Conservation (phyloP, 2,888 invertebrate species). For the Pelosia muscerda region DNA sequence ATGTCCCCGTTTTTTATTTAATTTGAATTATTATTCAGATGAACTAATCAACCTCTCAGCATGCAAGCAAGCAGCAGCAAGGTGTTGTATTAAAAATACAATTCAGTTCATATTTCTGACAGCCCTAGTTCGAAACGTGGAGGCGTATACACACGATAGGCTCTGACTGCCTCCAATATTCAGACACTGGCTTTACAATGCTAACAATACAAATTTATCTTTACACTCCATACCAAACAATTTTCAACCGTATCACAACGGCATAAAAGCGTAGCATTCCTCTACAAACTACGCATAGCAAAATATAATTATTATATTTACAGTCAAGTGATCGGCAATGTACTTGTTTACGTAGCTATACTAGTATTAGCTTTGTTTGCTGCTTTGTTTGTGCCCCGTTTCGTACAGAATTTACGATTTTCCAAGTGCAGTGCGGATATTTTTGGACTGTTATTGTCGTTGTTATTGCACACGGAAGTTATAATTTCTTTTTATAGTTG, state of each 20-base stretch:
- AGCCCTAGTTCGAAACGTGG: slow-evolving; percentile 45
- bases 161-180: slow-evolving; percentile 50
- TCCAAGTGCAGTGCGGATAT: slow-evolving; percentile 21
- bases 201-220: slow-evolving; percentile 38
- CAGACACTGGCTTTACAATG: slow-evolving; percentile 47
- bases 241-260: slow-evolving; percentile 17
- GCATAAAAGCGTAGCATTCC: not conserved
- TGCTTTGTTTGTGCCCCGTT: slow-evolving; percentile 29
- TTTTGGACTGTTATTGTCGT: not conserved
- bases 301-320: slow-evolving; percentile 49
- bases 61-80: too few relatives aligned
- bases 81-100: not conserved
- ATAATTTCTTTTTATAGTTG: not conserved
- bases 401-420: slow-evolving; percentile 20
- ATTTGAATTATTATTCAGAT: too few relatives aligned
- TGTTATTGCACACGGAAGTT: not conserved
- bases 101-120: slow-evolving; percentile 11
- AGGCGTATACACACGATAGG: slow-evolving; percentile 50
- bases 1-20: too few relatives aligned
- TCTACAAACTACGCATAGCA: slow-evolving; percentile 6
- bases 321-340: slow-evolving; percentile 43
- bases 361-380: slow-evolving; percentile 18
- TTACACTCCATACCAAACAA: slow-evolving; percentile 17
- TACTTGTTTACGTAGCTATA: slow-evolving; percentile 31
- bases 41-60: too few relatives aligned